These are phyloP conservation scores for Turdus rufiventris DNA, from an alignment of 2,113 vertebrate genomes.

Conservation along the genomic window DNA sequence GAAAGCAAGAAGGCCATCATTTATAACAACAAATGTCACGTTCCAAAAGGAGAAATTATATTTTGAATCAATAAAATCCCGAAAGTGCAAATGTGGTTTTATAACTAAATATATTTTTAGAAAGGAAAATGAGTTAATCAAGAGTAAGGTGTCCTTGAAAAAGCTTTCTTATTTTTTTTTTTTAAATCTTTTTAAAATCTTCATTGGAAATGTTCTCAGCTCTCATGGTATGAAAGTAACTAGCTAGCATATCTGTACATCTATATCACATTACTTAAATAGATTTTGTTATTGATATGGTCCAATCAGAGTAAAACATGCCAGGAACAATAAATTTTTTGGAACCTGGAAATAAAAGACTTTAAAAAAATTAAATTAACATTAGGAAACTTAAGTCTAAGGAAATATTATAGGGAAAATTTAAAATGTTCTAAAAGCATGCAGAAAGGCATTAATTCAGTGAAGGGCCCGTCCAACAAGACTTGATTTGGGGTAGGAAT, in stretches of 20 bases:
- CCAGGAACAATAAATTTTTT: not conserved
- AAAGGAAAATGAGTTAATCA: slow-evolving; percentile 17
- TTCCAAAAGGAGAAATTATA: not conserved
- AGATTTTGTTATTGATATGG: not conserved
- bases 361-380: not conserved
- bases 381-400: not conserved
- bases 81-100: slow-evolving; percentile 15
- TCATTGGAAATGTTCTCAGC: not conserved
- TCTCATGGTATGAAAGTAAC: not conserved
- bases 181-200: not conserved
- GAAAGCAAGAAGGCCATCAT: slow-evolving; percentile 53
- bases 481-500: not conserved
- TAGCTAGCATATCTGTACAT: not conserved
- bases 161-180: not conserved
- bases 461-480: not conserved
- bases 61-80: not conserved
- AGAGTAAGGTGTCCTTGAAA: not conserved
- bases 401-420: not conserved
- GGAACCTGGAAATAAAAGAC: not conserved
- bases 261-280: not conserved
- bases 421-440: not conserved
- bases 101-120: slow-evolving; percentile 37
- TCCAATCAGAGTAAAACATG: not conserved
- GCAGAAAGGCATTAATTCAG: not conserved
- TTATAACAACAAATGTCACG: slow-evolving; percentile 28